Evolutionary conservation across 1,140 invertebrate genomes (phyloP).

Genomic region (Ceratosolen fusciceps): DNA sequence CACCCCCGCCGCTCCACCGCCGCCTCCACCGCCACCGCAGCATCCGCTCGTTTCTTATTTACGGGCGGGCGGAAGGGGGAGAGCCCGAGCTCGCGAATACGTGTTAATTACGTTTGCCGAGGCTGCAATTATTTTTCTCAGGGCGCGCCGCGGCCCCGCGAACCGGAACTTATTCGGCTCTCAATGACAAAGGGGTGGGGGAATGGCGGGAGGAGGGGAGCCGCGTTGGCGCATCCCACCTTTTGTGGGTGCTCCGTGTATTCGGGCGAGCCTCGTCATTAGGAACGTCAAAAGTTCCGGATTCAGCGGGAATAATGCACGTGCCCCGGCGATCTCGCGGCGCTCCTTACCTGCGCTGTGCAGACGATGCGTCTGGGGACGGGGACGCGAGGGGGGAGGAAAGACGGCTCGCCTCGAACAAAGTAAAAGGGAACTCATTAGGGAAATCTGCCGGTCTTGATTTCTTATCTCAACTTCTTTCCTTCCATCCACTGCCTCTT

Average conservation of each 20-base stretch:
- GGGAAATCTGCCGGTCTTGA: conserved; percentile 44
- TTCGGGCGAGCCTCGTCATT: conserved; percentile 24
- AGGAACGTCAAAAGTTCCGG: conserved; percentile 48
- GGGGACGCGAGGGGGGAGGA: background rate
- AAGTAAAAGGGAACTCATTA: conserved; percentile 48
- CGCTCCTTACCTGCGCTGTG: conserved; percentile 25
- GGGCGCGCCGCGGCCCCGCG: background rate
- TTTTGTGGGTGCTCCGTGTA: conserved; percentile 23
- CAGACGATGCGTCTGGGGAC: background rate
- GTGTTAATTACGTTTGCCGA: conserved; percentile 41
- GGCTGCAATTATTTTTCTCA: conserved; percentile 43
- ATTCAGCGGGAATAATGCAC: conserved; percentile 40
- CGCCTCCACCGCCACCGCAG: too few species aligned
- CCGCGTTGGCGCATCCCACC: too few species aligned
- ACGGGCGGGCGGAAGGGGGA: too few species aligned
- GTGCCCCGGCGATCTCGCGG: conserved; percentile 16
- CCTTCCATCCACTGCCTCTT: too few species aligned
- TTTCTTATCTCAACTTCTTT: conserved; percentile 36
- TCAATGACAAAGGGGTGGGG: conserved; percentile 15
- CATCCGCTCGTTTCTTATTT: too few species aligned
- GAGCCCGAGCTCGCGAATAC: background rate
- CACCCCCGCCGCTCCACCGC: too few species aligned
- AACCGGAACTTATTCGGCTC: conserved; percentile 23
- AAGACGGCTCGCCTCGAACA: conserved; percentile 44
- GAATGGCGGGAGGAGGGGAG: background rate